Evolutionary conservation across 2,113 vertebrate genomes (phyloP).

Genomic region (Rhizomys pruinosus): DNA sequence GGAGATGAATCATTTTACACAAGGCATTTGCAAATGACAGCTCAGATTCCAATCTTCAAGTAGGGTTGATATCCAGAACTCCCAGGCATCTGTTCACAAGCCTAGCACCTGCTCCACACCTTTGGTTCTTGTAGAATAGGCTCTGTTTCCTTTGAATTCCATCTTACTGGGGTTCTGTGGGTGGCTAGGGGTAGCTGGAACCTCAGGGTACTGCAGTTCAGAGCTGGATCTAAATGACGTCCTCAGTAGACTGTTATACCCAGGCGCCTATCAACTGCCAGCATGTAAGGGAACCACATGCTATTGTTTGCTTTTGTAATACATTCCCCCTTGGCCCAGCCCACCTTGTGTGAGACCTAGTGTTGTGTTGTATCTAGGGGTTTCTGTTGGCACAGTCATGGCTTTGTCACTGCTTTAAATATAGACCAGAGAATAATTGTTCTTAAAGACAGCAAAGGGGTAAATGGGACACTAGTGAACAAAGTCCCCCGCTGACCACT

Average conservation of each 20-base stretch:
- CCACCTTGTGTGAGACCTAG: neutral
- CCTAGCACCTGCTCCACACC: constrained; percentile 50
- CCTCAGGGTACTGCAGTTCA: neutral
- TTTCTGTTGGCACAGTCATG: constrained; percentile 59
- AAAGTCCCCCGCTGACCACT: neutral
- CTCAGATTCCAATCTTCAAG: constrained; percentile 49
- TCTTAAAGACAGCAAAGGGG: constrained; percentile 20
- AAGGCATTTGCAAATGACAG: constrained; percentile 60
- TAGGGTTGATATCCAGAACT: constrained; percentile 59
- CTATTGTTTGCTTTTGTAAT: constrained; percentile 55
- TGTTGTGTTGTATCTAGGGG: neutral
- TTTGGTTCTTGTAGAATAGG: neutral
- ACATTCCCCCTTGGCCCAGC: neutral
- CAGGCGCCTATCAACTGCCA: neutral
- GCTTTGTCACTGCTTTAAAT: constrained; percentile 52
- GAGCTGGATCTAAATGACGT: neutral
- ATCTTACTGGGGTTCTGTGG: neutral
- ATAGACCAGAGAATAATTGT: constrained; percentile 38
- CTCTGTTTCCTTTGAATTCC: neutral
- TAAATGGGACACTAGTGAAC: neutral
- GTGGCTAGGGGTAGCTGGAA: neutral
- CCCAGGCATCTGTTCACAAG: neutral
- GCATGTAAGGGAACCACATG: constrained; percentile 61
- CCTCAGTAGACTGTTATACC: neutral
- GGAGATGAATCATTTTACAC: constrained; percentile 58